These are phyloP conservation scores for Phorcus lineatus DNA, from an alignment of 2,888 invertebrate species.

Conservation along the genomic window DNA sequence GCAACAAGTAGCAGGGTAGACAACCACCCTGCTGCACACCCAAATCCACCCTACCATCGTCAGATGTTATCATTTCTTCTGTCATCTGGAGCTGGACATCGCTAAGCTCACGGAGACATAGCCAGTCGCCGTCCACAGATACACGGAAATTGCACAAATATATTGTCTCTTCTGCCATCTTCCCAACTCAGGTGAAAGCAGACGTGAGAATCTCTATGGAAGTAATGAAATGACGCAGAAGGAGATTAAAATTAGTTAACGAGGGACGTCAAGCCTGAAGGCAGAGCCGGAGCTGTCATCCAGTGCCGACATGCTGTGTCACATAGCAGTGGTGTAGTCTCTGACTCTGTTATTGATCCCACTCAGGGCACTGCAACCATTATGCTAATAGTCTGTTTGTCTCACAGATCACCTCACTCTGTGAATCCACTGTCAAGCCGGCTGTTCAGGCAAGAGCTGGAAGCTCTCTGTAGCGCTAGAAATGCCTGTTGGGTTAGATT, in stretches of 20 bases:
- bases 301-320: conserved; percentile 1
- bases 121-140: conserved; percentile 97
- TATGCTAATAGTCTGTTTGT: background rate
- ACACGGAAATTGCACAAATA: conserved; percentile 98
- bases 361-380: background rate
- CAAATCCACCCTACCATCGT: conserved; percentile 2
- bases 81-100: conserved; percentile 83
- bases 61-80: conserved; percentile 33
- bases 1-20: background rate
- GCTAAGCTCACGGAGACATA: conserved; percentile 93
- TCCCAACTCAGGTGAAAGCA: conserved; percentile 9
- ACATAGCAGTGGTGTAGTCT: background rate
- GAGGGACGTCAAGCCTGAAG: background rate
- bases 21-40: background rate
- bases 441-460: too few relatives aligned
- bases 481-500: background rate
- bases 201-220: background rate
- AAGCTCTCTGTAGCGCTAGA: background rate
- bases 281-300: background rate
- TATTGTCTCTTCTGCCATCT: conserved; percentile 92
- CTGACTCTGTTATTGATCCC: background rate
- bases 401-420: too few relatives aligned
- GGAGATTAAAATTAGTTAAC: too few relatives aligned
- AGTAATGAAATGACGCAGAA: too few relatives aligned
- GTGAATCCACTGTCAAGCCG: too few relatives aligned